Conservation (phyloP, 2,113 vertebrate species). For the Zapus hudsonius region DNA sequence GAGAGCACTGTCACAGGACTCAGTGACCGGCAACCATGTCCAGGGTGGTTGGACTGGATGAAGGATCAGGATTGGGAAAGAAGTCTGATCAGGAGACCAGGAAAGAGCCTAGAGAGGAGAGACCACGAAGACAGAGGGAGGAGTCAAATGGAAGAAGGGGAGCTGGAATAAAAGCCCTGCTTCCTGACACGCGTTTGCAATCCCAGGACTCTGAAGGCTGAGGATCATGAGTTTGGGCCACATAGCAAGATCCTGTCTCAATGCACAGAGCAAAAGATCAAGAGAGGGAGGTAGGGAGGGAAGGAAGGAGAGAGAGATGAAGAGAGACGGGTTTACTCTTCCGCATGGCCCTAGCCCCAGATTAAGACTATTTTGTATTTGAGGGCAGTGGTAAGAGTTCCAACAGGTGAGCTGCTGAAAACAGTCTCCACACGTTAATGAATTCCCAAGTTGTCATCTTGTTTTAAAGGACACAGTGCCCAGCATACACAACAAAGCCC, state of each 20-base stretch:
- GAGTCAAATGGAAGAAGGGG: background rate
- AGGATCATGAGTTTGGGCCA: background rate
- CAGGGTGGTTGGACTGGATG: background rate
- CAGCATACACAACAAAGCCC: background rate
- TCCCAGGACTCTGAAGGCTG: background rate
- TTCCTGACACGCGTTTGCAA: too few species aligned
- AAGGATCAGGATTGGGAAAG: background rate
- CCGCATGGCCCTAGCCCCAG: background rate
- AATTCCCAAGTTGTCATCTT: slow-evolving; percentile 45
- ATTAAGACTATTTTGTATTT: background rate
- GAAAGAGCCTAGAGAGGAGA: background rate
- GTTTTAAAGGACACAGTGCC: background rate
- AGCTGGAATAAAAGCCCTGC: background rate
- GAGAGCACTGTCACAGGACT: background rate
- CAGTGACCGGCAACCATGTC: too few species aligned
- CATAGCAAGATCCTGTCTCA: too few species aligned
- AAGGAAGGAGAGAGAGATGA: background rate
- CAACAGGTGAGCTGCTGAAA: background rate
- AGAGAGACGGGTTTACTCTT: background rate
- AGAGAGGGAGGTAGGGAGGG: too few species aligned
- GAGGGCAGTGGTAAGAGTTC: background rate
- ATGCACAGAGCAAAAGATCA: background rate
- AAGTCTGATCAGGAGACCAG: background rate
- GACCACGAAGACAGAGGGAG: background rate
- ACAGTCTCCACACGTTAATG: background rate